Base-by-base conservation (phyloP, 2,888 invertebrate species). In the Zhengitettix transpicula region DNA sequence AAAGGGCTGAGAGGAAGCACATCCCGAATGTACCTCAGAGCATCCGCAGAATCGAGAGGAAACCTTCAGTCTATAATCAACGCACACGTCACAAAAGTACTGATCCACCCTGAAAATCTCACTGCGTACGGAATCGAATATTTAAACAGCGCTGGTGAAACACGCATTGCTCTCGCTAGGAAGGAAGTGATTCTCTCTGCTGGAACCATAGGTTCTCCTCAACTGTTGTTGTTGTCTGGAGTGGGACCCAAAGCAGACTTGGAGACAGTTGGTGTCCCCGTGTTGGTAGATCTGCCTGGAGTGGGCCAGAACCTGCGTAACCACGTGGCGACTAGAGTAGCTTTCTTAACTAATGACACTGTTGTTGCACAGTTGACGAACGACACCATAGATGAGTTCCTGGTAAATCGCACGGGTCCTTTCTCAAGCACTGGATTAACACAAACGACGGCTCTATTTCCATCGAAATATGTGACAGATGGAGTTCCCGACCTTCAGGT, bases 141-240 rank as follows among this genome's bases (percentile, higher is more conserved):
- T 53, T 5, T 16, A 54, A 69, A 75, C 60, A 70, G 63, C 17
- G 69, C 67, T 51, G 73, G 72, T 1, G 62, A 65, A 42, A 66
- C 65, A 40, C 70, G 73, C 63, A 65, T 69, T 8, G 81, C 81
- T 0, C 73, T 70, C 55, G 88, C 85, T 0, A 78, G 78, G 2
- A 88, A 85, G 69, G 92, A 92, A 74, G 84, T 96, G 0, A 87
- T 95, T 59, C 68, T 95, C 15, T 85, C 88, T 14, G 90, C 89
- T 1, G 95, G 95, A 0, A 81, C 92, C 1, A 85, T 96, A 64
- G 89, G 89, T 67, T 87, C 91, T 0, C 92, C 95, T 0, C 94
- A 96, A 71, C 71, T 96, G 3, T 77, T 96, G 10, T 89, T 95
- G 89, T 72, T 96, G 9, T 91, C 91, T 9, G 92, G 92, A 0